Conservation (phyloP, 2,113 vertebrate genomes). For the Athene cunicularia region DNA sequence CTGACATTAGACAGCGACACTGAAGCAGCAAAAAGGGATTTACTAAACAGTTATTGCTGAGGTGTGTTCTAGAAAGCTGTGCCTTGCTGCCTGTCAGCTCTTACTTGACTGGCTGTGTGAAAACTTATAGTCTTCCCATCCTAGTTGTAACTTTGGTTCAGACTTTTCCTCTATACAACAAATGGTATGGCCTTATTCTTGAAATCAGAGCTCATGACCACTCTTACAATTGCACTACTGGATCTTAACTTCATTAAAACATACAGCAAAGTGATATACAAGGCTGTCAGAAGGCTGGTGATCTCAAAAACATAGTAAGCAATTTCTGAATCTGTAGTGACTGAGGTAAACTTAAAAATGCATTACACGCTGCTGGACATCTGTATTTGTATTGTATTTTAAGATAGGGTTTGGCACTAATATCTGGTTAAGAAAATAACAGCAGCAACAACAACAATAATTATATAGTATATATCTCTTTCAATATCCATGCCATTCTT, state of each 20-base stretch:
- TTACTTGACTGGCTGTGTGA: fast-evolving
- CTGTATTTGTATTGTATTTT: neutral
- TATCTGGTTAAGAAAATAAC: neutral
- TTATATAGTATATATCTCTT: neutral
- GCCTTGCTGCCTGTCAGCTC: neutral
- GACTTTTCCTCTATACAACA: neutral
- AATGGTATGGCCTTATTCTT: neutral
- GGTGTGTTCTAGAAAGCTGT: neutral
- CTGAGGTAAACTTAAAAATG: neutral
- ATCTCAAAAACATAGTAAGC: neutral
- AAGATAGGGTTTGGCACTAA: neutral
- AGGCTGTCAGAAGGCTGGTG: neutral
- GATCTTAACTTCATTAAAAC: neutral
- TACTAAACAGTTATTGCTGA: neutral
- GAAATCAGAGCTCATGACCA: neutral
- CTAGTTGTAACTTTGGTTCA: neutral
- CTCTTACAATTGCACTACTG: neutral
- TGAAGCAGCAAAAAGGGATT: neutral
- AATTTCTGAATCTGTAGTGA: neutral
- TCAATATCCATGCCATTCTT: neutral
- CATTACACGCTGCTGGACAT: neutral
- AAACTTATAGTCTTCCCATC: neutral
- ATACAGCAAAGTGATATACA: neutral
- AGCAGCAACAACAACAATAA: neutral
- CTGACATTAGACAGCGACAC: neutral